These are phyloP conservation scores for Cosmia trapezina DNA, from an alignment of 2,888 invertebrate species.

Conservation along the genomic window DNA sequence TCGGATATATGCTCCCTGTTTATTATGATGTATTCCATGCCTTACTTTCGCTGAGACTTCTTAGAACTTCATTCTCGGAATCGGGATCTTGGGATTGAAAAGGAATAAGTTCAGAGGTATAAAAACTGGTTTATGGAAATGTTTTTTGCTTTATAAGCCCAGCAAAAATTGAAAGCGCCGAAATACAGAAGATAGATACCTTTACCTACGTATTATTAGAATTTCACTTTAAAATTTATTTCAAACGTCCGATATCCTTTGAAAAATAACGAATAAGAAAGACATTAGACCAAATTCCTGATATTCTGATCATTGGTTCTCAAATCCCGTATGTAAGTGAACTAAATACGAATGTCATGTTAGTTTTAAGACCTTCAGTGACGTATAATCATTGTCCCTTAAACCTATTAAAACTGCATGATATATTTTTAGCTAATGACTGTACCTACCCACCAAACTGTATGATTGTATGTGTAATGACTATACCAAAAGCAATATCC, in stretches of 20 bases:
- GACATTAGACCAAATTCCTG: too few relatives aligned
- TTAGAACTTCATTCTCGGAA: constrained; percentile 18
- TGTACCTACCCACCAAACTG: too few relatives aligned
- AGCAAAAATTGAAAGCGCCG: background rate
- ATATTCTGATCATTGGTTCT: too few relatives aligned
- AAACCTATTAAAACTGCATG: background rate
- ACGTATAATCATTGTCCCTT: background rate
- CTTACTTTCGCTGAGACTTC: constrained; percentile 32
- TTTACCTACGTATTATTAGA: too few relatives aligned
- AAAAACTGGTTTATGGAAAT: constrained; percentile 36
- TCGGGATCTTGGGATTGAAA: constrained; percentile 19
- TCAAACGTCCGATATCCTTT: too few relatives aligned
- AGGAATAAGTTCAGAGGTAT: constrained; percentile 20
- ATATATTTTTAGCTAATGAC: constrained; percentile 5
- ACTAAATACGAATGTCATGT: background rate
- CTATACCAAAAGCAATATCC: constrained; percentile 1
- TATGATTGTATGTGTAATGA: too few relatives aligned
- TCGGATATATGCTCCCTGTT: constrained; percentile 36
- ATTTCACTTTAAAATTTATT: too few relatives aligned
- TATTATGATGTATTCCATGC: constrained; percentile 53
- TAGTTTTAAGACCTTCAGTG: background rate
- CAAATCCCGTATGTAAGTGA: too few relatives aligned
- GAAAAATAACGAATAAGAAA: too few relatives aligned
- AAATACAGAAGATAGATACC: too few relatives aligned
- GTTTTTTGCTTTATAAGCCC: constrained; percentile 4